Evolutionary conservation across 1,140 invertebrate species (phyloP), one percentile per base, ranked within the genome.

Genomic region (Cydia fagiglandana): DNA sequence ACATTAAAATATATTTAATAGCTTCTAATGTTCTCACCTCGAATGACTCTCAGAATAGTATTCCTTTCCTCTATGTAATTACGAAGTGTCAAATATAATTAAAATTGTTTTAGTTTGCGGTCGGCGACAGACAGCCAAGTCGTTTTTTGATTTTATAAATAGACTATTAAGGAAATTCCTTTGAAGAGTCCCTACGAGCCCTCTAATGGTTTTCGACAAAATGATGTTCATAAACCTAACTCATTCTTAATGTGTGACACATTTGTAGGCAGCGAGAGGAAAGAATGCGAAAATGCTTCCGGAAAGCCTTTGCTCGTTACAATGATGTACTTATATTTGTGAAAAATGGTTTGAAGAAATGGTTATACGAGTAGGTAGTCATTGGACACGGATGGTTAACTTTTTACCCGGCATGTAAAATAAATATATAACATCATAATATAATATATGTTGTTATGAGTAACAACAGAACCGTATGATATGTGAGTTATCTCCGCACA

Each of bases 71-170:
- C 78, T 74, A 78, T 77, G 82, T 79, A 88, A 91, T 91, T 89
- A 91, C 85, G 84, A 84, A 84, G 74, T 89, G 86, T 89, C 88
- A 88, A 82, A 87, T 85, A 81, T 87, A 83, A 91, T 91, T 89
- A 86, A 83, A 83, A 83, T 85, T 82, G 83, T 68, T 83, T 84
- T 87, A 80, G 80, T 83, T 83, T 77, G 84, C 74, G 45, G 77
- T 81, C 79, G 80, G 75, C 34, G 34, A 34, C 64, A 34, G 64
- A 70, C 34, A 70, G 34, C 17, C 9, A 12, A 15, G 24, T 66
- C 13, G 64, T 70, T 20, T 70, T 70, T 38, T 70, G 34, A 41
- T 38, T 38, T 70, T 41, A 70, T 38, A 70, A 70, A 70, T 70
- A 70, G 64, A 66, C 17, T 34, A 70, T 41, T 10, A 17, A 13